Percentiles rank a stretch among this genome's conserved stretches.
Conservation (phyloP, 1,140 invertebrate genomes). For the Pogonomyrmex barbatus region DNA sequence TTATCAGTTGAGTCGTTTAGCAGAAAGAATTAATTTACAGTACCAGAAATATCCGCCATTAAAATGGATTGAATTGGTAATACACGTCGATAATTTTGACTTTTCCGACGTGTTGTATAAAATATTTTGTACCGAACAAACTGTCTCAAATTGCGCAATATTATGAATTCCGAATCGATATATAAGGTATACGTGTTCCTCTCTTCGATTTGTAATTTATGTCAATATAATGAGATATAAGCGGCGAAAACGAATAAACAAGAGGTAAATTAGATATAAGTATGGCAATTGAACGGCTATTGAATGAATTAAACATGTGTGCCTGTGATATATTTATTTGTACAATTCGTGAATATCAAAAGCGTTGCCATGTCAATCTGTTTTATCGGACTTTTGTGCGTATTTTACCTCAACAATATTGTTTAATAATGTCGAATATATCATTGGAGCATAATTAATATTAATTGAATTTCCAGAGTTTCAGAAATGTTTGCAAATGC, state of each 20-base stretch:
- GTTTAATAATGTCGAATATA: slow-evolving; percentile 4
- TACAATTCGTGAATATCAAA: slow-evolving; percentile 20
- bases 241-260: not conserved
- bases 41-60: not conserved
- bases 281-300: slow-evolving; percentile 16
- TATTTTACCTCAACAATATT: slow-evolving; percentile 16
- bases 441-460: slow-evolving; percentile 12
- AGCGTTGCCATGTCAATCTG: not conserved
- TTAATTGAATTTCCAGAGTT: not conserved
- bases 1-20: not conserved
- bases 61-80: not conserved
- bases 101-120: not conserved
- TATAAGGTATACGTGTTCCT: not conserved
- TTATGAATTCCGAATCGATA: not conserved
- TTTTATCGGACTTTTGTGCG: slow-evolving; percentile 4
- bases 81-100: not conserved
- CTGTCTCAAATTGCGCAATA: not conserved
- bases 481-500: not conserved
- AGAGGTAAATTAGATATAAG: slow-evolving; percentile 21
- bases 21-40: slow-evolving; percentile 7
- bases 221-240: not conserved
- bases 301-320: slow-evolving; percentile 19
- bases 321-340: slow-evolving; percentile 17
- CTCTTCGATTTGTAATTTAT: not conserved
- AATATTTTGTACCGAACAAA: not conserved